Evolutionary conservation across 1,140 invertebrate genomes (phyloP).

Genomic region (Chymomyza costata): DNA sequence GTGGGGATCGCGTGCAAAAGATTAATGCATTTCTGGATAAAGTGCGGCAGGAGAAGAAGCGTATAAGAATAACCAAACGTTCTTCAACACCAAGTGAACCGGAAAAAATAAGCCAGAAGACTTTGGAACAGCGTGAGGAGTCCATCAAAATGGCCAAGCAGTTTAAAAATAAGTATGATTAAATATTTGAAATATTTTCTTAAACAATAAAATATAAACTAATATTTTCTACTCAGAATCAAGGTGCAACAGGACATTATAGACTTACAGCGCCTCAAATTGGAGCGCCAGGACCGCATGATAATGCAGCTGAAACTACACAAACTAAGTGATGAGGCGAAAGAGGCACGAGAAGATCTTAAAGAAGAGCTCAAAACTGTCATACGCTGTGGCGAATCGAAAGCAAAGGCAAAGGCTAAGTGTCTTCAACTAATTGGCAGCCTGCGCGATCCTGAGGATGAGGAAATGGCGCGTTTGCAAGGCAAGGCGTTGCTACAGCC

Average conservation of each 20-base stretch:
- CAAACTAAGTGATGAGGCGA: constrained; percentile 79
- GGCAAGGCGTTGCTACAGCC: constrained; percentile 78
- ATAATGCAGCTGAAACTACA: constrained; percentile 81
- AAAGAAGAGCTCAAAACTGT: constrained; percentile 78
- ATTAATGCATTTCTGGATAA: constrained; percentile 74
- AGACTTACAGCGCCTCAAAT: constrained; percentile 79
- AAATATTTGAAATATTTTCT: no score
- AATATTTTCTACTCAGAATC: constrained; percentile 70
- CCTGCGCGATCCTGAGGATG: constrained; percentile 66
- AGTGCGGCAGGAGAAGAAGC: constrained; percentile 66
- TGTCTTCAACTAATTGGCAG: constrained; percentile 77
- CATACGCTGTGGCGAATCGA: constrained; percentile 78
- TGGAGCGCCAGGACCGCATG: constrained; percentile 79
- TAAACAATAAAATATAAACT: background rate
- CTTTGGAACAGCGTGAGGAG: constrained; percentile 33
- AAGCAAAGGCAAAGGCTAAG: constrained; percentile 78
- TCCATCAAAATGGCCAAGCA: constrained; percentile 56
- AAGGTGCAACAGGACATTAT: constrained; percentile 81
- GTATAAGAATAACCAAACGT: constrained; percentile 23
- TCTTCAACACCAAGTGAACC: background rate
- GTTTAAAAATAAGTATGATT: constrained; percentile 65
- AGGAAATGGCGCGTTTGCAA: constrained; percentile 72
- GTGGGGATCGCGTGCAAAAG: constrained; percentile 55
- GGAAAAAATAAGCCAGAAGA: constrained; percentile 24
- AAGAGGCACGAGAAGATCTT: constrained; percentile 77